phyloP scores from a whole-genome alignment of 2,888 invertebrate species.

The Agelastica alni region DNA sequence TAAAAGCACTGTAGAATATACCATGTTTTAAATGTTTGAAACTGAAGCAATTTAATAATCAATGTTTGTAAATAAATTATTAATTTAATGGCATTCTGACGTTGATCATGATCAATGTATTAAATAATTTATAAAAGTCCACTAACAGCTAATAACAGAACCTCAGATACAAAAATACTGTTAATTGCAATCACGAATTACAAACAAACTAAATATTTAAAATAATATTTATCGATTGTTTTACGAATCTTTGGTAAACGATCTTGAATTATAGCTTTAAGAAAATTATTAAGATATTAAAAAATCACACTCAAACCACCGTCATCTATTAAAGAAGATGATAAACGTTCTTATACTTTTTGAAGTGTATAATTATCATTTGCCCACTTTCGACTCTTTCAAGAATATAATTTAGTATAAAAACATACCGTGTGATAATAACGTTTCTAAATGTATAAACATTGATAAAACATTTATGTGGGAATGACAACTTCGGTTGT shows the following conservation, averaged over 20 bases:
- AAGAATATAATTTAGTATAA: slow-evolving; percentile 15
- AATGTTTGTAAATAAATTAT: too few relatives aligned
- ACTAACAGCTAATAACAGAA: too few relatives aligned
- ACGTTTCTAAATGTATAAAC: slow-evolving; percentile 7
- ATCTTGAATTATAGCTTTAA: slow-evolving; percentile 3
- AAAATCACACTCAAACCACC: slow-evolving; percentile 6
- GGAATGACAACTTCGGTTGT: slow-evolving; percentile 5
- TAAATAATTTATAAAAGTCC: too few relatives aligned
- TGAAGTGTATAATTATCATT: slow-evolving; percentile 18
- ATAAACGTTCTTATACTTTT: slow-evolving; percentile 17
- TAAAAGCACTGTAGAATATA: too few relatives aligned
- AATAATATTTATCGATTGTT: slow-evolving; percentile 1
- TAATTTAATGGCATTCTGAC: too few relatives aligned
- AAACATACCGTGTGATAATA: slow-evolving; percentile 16
- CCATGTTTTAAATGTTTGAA: too few relatives aligned
- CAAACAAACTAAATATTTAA: too few relatives aligned
- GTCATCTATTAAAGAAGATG: slow-evolving; percentile 11
- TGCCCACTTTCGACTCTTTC: slow-evolving; percentile 22
- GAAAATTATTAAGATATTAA: slow-evolving; percentile 6
- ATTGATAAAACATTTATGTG: slow-evolving; percentile 15
- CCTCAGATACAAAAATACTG: too few relatives aligned
- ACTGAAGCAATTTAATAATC: too few relatives aligned
- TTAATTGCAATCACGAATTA: too few relatives aligned
- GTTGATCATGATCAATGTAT: too few relatives aligned
- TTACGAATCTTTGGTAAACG: neutral